Evolutionary conservation across 2,888 invertebrate genomes (phyloP).

Genomic region (Invenusta paracnida): DNA sequence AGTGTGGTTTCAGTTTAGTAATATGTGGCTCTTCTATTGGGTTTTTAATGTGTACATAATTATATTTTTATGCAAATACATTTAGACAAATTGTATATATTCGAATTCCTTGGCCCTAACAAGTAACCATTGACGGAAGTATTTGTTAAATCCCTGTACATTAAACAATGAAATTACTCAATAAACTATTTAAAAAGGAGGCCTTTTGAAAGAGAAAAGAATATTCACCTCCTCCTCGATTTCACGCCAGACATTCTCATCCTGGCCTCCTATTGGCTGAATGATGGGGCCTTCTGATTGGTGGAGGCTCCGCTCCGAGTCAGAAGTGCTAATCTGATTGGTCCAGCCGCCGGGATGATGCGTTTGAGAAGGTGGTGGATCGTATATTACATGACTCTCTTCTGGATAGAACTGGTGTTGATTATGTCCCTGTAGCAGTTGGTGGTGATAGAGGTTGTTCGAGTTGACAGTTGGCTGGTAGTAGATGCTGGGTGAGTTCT

Average conservation of each 20-base stretch:
- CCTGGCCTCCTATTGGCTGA: neutral
- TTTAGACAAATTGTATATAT: neutral
- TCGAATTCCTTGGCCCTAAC: too few species aligned
- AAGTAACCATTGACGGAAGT: too few species aligned
- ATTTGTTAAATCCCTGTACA: neutral
- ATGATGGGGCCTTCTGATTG: neutral
- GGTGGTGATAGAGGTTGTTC: neutral
- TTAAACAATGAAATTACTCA: neutral
- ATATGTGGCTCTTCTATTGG: too few species aligned
- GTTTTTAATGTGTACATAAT: too few species aligned
- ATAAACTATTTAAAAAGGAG: neutral
- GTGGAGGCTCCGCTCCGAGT: neutral
- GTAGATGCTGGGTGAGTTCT: neutral
- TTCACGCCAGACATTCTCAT: neutral
- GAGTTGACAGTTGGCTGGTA: neutral
- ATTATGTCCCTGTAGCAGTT: neutral
- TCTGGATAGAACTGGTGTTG: neutral
- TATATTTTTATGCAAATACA: neutral
- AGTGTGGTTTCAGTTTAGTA: too few species aligned
- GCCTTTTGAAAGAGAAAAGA: neutral
- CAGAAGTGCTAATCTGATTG: neutral
- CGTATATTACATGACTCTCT: conserved; percentile 6
- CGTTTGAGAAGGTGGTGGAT: neutral
- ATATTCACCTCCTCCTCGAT: neutral
- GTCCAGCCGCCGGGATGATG: neutral